Evolutionary conservation across 2,797 vertebrate species (phyloP).

Genomic region (Propithecus perrieri): DNA sequence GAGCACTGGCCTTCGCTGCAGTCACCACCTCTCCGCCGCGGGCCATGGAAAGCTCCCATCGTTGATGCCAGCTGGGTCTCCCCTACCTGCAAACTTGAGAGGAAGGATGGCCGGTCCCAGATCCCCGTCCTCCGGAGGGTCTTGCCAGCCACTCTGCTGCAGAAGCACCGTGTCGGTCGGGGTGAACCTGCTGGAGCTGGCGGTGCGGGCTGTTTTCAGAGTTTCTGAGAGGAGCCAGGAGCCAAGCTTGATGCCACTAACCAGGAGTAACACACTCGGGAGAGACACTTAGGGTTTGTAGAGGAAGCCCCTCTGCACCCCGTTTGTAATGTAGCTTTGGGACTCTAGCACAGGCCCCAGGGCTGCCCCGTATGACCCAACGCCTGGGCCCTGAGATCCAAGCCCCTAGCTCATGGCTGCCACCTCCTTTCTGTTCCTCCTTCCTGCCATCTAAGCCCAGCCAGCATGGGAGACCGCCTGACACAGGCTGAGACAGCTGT

Average conservation of each 20-base stretch:
- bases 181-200: background rate
- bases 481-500: background rate
- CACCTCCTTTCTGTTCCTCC: background rate
- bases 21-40: fast-evolving
- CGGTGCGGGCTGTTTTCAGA: background rate
- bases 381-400: too few relatives aligned
- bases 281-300: too few relatives aligned
- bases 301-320: background rate
- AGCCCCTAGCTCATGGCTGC: background rate
- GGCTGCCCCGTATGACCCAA: too few relatives aligned
- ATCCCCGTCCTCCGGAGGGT: too few relatives aligned
- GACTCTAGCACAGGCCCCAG: too few relatives aligned
- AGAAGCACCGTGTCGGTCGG: fast-evolving
- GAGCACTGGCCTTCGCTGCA: background rate
- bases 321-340: background rate
- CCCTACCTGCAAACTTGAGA: background rate
- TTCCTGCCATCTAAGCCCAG: background rate
- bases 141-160: background rate
- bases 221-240: background rate
- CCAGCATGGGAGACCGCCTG: fast-evolving
- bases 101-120: background rate
- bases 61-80: background rate
- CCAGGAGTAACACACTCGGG: background rate
- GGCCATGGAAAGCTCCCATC: background rate
- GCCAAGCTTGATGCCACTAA: background rate